phyloP scores from a whole-genome alignment of 2,888 invertebrate species.

The Neria commutata region DNA sequence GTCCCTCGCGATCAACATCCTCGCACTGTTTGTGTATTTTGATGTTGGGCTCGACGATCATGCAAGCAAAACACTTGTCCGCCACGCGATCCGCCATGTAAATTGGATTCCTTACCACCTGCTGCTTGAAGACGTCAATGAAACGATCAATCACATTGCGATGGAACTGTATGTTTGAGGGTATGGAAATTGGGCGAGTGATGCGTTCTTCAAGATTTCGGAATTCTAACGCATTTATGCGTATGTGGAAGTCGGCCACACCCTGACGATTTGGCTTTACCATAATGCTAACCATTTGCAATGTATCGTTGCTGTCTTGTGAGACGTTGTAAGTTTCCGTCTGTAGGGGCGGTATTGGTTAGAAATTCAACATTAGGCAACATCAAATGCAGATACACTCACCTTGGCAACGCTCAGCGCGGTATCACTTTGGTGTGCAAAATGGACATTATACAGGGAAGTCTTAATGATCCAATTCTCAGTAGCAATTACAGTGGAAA shows the following conservation, averaged over 20 bases:
- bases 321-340: constrained; percentile 76
- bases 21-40: constrained; percentile 77
- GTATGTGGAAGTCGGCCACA: constrained; percentile 69
- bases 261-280: constrained; percentile 71
- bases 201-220: constrained; percentile 77
- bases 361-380: no score
- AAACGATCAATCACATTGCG: constrained; percentile 84
- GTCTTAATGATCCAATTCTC: constrained; percentile 89
- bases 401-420: constrained; percentile 74
- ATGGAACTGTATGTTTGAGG: constrained; percentile 74
- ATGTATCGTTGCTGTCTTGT: constrained; percentile 70
- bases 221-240: constrained; percentile 79
- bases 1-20: constrained; percentile 61
- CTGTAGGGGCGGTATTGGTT: no score
- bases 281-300: constrained; percentile 83
- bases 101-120: constrained; percentile 72
- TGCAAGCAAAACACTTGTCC: constrained; percentile 88
- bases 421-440: constrained; percentile 82
- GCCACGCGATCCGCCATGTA: constrained; percentile 73
- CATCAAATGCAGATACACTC: constrained; percentile 39
- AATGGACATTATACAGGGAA: constrained; percentile 72
- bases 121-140: constrained; percentile 79
- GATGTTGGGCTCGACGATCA: constrained; percentile 78
- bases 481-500: constrained; percentile 76
- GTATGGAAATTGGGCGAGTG: constrained; percentile 70